Conservation (phyloP, 2,113 vertebrate species). For the Prietella phreatophila region DNA sequence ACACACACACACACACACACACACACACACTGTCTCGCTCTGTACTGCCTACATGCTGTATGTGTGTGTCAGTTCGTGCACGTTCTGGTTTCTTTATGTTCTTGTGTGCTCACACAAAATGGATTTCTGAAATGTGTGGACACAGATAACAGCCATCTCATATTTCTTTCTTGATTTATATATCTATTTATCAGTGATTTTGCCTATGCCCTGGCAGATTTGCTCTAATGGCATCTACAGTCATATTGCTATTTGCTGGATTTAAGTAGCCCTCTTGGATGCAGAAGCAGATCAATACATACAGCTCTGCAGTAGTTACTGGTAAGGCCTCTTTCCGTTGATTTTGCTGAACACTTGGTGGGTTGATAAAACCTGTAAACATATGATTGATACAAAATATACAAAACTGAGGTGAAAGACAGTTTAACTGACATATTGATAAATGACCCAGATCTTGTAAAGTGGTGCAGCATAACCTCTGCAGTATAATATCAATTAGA, state of each 20-base stretch:
- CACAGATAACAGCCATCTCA: constrained; percentile 60
- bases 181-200: constrained; percentile 27
- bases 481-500: background rate
- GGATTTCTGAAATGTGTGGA: constrained; percentile 63
- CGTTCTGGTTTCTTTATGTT: constrained; percentile 55
- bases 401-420: background rate
- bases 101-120: constrained; percentile 59
- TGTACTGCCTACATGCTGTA: constrained; percentile 54
- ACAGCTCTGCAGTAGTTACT: constrained; percentile 59
- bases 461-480: background rate
- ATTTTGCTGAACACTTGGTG: constrained; percentile 38
- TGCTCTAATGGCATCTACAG: constrained; percentile 63
- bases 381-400: background rate
- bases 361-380: background rate
- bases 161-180: background rate
- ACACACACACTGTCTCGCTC: constrained; percentile 52
- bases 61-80: constrained; percentile 61
- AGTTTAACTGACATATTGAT: background rate
- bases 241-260: constrained; percentile 64
- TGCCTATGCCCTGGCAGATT: constrained; percentile 21
- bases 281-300: constrained; percentile 58
- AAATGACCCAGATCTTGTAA: constrained; percentile 10
- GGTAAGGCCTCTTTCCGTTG: constrained; percentile 49
- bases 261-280: constrained; percentile 69
- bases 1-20: too few species aligned